Evolutionary conservation across 2,888 invertebrate genomes (phyloP), one percentile per base, ranked within the genome.

Genomic region (Drosophila suboccidentalis): DNA sequence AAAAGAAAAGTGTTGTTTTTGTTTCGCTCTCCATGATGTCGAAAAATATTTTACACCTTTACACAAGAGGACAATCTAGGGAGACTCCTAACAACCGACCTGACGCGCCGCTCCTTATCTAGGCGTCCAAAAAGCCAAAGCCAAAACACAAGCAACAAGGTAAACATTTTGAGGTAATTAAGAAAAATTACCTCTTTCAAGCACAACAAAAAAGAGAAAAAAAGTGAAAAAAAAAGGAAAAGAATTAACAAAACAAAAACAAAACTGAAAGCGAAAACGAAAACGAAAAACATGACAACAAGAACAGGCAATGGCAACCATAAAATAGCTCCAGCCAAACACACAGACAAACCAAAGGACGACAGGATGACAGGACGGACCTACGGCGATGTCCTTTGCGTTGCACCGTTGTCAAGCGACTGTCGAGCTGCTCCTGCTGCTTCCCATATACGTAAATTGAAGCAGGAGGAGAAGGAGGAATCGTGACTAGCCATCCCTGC

Each of bases 151-250:
- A 89, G 87, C 89, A 82, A 87, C 89, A 87, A 89, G 85, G 87
- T 75, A 89, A 86, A 86, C 87, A 89, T 86, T 86, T 84, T 84
- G 82, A 74, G 85, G 89, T 86, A 86, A 86, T 86, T 86, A 86
- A 86, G 85, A 89, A 89, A 89, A 89, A 86, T 86, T 86, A 86
- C 89, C 87, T 86, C 78, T 80, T 75, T 64, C 58, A 66, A 66
- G 61, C 61, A 43, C 59, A 61, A 41, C 36, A 46, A 44, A 32
- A 62, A 57, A 41, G 29, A 57, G 29, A 57, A 29, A 29, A 29
- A 51, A 15, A 32, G 13, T 13, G 19, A 39, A 50, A 34, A 54
- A 39, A 41, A 46, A 67, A 75, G 68, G 71, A 68, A 67, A 47
- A 49, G 57, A 70, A 47, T 50, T 72, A 58, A 59, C 29, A 65